Conservation (phyloP, 2,113 vertebrate genomes). For the Galemys pyrenaicus region DNA sequence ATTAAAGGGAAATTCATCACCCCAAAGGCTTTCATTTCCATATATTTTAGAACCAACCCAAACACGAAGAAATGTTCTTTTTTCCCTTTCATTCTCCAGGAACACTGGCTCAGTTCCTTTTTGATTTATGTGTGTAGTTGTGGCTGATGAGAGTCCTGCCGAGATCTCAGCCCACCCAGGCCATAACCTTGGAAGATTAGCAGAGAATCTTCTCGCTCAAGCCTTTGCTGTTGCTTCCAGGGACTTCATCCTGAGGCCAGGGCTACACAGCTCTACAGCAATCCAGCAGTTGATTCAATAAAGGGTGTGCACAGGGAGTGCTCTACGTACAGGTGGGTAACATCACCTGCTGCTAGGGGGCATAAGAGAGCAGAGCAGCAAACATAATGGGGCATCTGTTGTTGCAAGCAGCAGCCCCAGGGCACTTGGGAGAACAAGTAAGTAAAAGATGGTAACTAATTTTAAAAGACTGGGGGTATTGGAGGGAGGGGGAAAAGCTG, state of each 20-base stretch:
- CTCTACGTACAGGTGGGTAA: background rate
- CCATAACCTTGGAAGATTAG: background rate
- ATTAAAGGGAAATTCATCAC: constrained; percentile 70
- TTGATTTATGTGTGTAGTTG: constrained; percentile 28
- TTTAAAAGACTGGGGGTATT: background rate
- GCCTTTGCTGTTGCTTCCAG: background rate
- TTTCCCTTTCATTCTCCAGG: background rate
- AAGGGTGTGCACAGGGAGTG: background rate
- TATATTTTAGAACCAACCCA: constrained; percentile 55
- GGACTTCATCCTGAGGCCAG: background rate
- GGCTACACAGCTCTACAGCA: background rate
- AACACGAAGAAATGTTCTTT: background rate
- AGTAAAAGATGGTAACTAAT: background rate
- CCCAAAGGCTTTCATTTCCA: constrained; percentile 38
- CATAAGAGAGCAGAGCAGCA: background rate
- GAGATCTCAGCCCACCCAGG: background rate
- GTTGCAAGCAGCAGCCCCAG: background rate
- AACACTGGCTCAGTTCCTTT: background rate
- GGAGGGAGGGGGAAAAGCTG: background rate
- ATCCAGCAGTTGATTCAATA: background rate
- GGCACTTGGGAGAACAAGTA: background rate
- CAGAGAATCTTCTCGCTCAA: background rate
- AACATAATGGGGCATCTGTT: background rate
- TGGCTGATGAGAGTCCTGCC: background rate
- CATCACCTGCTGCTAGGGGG: background rate